Evolutionary conservation across 2,888 invertebrate genomes (phyloP), one percentile per base, ranked within the genome.

Genomic region (Dysmachus trigonus): DNA sequence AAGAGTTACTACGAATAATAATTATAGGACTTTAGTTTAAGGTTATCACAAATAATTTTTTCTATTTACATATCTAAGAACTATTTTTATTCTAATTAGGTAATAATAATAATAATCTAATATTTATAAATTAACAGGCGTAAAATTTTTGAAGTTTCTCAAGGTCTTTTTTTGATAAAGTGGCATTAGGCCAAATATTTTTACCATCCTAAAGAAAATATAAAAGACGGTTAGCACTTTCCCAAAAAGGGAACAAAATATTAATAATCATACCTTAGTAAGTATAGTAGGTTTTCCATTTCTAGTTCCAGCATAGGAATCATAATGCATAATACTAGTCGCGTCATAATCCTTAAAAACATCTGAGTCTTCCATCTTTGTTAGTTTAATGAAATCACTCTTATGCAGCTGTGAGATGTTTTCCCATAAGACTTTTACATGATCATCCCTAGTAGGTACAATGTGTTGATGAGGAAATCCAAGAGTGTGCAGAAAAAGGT

Each of bases 391-490:
- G n/a, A 83, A 83, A 2, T 83, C 72, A n/a, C n/a, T 38, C 41
- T 41, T 71, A 10, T 72, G 30, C 22, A 13, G 13, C 8, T 38
- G 4, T 7, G 71, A 35, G 15, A 83, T 83, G n/a, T 83, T 83
- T 0, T 83, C 71, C 83, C 83, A 83, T 8, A 38, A 72, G 30
- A 83, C n/a, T 15, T 13, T n/a, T 1, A 83, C 35, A 72, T 31
- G 27, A 8, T 83, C 83, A 62, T 83, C 83, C 10, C 83, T 33
- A n/a, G 72, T 83, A 13, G 72, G 38, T 8, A 72, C 83, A 27
- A 41, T 3, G 22, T 83, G 83, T 15, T 83, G 83, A 83, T 83
- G 83, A 3, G 72, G 71, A n/a, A 83, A 72, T 71, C 83, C 83
- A n/a, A 83, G 53, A 15, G 83, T 83, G 53, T 83, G 83, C 72